Evolutionary conservation across 2,797 vertebrate genomes (phyloP).

Genomic region (Garrulus glandarius): DNA sequence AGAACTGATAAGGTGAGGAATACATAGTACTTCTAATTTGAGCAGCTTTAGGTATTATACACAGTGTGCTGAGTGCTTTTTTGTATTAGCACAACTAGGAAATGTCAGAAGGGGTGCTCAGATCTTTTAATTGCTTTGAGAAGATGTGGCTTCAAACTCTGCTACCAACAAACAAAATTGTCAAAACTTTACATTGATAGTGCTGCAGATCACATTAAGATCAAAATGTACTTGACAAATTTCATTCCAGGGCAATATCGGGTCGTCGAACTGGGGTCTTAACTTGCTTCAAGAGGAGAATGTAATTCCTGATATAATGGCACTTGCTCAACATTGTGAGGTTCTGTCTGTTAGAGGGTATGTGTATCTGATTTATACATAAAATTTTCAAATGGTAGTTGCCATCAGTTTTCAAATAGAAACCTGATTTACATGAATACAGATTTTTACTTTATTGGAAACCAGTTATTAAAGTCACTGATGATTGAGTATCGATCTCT

Average conservation of each 20-base stretch:
- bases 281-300: slow-evolving; percentile 98
- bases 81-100: not conserved
- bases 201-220: not conserved
- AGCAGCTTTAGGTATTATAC: not conserved
- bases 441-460: not conserved
- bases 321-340: slow-evolving; percentile 92
- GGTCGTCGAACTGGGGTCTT: slow-evolving; percentile 97
- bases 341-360: slow-evolving; percentile 96
- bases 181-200: not conserved
- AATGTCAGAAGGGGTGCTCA: not conserved
- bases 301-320: slow-evolving; percentile 92
- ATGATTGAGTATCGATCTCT: not conserved
- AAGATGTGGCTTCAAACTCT: not conserved
- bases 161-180: not conserved
- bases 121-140: not conserved
- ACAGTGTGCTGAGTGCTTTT: accelerated
- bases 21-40: not conserved
- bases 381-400: not conserved
- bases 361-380: slow-evolving; percentile 37
- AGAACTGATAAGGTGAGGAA: not conserved
- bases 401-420: not conserved
- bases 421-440: not conserved
- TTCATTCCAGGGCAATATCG: slow-evolving; percentile 90
- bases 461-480: not conserved
- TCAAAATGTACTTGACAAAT: not conserved